Percentiles rank a stretch among this genome's conserved stretches.
These are phyloP conservation scores for Platysteira castanea DNA, from an alignment of 2,113 vertebrate genomes.

Conservation along the genomic window DNA sequence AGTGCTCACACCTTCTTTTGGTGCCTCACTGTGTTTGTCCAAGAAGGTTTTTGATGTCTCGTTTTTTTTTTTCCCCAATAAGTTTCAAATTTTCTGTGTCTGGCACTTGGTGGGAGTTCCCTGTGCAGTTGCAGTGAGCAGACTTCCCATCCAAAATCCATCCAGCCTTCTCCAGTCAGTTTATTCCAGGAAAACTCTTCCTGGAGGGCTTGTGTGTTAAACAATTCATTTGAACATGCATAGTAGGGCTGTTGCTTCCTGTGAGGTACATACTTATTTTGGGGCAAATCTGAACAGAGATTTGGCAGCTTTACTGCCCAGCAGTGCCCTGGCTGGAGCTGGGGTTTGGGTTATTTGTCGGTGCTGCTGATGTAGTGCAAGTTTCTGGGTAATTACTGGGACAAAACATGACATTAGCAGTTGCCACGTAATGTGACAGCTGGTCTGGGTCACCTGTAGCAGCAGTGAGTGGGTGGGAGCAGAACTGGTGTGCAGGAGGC, in stretches of 20 bases:
- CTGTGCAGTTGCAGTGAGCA: neutral
- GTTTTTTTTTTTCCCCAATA: neutral
- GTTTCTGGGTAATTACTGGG: neutral
- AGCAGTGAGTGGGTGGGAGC: neutral
- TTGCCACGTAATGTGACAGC: neutral
- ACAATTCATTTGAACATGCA: accelerated
- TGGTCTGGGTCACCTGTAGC: neutral
- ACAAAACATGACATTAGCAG: neutral
- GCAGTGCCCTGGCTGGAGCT: neutral
- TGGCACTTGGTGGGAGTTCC: neutral
- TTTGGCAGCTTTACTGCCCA: neutral
- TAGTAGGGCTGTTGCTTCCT: neutral
- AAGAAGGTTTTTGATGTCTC: neutral
- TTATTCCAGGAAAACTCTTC: neutral
- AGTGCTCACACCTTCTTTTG: neutral
- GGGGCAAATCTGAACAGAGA: neutral
- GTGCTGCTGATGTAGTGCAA: neutral
- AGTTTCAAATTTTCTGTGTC: neutral
- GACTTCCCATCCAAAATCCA: neutral
- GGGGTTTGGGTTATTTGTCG: neutral
- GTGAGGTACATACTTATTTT: neutral
- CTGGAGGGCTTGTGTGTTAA: neutral
- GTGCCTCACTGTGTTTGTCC: neutral
- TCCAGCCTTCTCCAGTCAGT: neutral
- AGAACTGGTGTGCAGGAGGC: neutral